phyloP scores from a whole-genome alignment of 1,140 invertebrate species.

The Stegodyphus mimosarum region DNA sequence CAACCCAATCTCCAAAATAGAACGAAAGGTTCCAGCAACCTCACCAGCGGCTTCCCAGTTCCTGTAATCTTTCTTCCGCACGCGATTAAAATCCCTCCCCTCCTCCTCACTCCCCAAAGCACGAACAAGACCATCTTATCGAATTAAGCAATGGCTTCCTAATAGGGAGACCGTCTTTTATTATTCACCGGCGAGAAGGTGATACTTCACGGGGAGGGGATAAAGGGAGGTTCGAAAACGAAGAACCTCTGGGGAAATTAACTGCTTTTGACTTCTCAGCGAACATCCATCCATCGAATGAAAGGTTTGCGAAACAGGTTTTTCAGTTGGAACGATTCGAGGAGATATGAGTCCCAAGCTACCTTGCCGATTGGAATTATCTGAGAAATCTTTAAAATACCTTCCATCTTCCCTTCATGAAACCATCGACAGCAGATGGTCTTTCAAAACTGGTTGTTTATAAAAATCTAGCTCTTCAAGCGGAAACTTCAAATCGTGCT shows the following conservation, averaged over 20 bases:
- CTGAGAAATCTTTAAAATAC: too few relatives aligned
- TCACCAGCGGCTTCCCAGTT: constrained; percentile 8
- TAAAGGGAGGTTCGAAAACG: background rate
- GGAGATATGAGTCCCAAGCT: too few relatives aligned
- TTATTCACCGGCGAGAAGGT: constrained; percentile 46
- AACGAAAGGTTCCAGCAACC: background rate
- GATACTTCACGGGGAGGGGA: background rate
- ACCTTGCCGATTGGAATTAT: too few relatives aligned
- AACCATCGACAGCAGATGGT: too few relatives aligned
- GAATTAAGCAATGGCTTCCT: constrained; percentile 49
- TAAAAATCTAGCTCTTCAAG: too few relatives aligned
- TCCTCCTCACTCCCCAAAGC: background rate
- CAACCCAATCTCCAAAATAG: background rate
- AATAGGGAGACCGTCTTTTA: constrained; percentile 36
- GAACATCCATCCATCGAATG: too few relatives aligned
- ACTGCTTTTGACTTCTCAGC: constrained; percentile 16
- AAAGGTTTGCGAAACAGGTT: too few relatives aligned
- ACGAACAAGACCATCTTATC: constrained; percentile 20
- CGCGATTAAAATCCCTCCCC: constrained; percentile 32
- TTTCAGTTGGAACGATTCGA: too few relatives aligned
- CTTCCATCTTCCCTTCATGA: too few relatives aligned
- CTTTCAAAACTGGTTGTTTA: too few relatives aligned
- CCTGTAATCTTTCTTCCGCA: constrained; percentile 36
- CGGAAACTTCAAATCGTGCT: too few relatives aligned
- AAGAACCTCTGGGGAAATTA: constrained; percentile 21